Conservation (phyloP, 2,888 invertebrate genomes). For the Mantis religiosa region DNA sequence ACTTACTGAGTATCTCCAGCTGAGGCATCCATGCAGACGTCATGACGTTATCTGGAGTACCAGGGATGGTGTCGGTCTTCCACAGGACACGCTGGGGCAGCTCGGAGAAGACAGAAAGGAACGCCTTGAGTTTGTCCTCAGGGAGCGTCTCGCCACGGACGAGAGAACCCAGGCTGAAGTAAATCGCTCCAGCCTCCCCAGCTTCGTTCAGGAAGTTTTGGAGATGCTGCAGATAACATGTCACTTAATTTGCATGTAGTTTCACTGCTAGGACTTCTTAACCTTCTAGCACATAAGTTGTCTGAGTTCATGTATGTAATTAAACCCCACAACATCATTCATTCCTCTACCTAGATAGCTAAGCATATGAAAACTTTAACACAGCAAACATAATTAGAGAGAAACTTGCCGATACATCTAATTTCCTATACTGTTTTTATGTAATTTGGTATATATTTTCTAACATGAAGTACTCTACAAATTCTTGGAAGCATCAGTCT, state of each 20-base stretch:
- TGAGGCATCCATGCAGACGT: conserved; percentile 69
- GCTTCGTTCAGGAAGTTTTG: conserved; percentile 10
- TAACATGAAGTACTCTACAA: too few species aligned
- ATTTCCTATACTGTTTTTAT: too few species aligned
- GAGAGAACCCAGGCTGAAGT: conserved; percentile 49
- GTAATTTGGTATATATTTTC: too few species aligned
- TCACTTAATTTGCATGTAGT: not conserved
- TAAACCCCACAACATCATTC: too few species aligned
- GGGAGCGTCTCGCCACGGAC: conserved; percentile 62
- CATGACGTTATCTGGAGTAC: conserved; percentile 58
- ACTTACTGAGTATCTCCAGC: conserved; percentile 58
- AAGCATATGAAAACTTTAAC: too few species aligned
- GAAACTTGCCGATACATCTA: too few species aligned
- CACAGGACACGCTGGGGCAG: conserved; percentile 53
- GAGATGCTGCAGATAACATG: conserved; percentile 1
- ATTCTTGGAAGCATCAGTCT: too few species aligned
- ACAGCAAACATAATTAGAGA: too few species aligned
- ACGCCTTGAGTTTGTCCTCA: conserved; percentile 52
- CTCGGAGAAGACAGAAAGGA: conserved; percentile 54
- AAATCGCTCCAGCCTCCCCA: conserved; percentile 8
- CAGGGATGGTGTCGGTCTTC: conserved; percentile 57
- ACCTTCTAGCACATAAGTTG: not conserved
- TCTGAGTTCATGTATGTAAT: not conserved
- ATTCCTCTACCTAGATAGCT: too few species aligned
- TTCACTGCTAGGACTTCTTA: too few species aligned